phyloP scores from a whole-genome alignment of 2,888 invertebrate genomes.

The Nudaria mundana region DNA sequence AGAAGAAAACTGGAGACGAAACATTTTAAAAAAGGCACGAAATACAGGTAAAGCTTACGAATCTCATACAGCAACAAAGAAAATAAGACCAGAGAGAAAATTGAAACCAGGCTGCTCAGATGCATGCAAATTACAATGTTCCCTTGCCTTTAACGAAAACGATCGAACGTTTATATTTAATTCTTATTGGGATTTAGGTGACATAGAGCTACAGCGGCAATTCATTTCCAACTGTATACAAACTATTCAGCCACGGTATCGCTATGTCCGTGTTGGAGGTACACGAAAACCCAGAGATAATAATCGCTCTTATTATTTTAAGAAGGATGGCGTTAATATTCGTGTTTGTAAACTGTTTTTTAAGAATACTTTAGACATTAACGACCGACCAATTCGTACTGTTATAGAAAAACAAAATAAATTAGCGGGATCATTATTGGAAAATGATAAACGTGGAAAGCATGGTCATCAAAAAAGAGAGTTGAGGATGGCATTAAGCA shows the following conservation, averaged over 20 bases:
- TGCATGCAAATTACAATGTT: conserved; percentile 1
- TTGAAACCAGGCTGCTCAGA: conserved; percentile 4
- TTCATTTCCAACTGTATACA: conserved; percentile 9
- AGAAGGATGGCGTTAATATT: conserved; percentile 1
- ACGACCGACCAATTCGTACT: conserved; percentile 21
- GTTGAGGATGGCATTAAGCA: conserved; percentile 11
- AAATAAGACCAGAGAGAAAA: conserved; percentile 3
- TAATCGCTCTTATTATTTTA: conserved; percentile 4
- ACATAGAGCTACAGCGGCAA: conserved; percentile 4
- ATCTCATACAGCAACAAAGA: background rate
- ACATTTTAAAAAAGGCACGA: conserved; percentile 1
- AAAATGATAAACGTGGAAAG: conserved; percentile 11
- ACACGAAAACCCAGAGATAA: conserved; percentile 10
- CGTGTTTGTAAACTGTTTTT: conserved; percentile 16
- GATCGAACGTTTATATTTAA: conserved; percentile 4
- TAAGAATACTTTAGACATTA: conserved; percentile 18
- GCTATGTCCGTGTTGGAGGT: background rate
- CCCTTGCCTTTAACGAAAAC: conserved; percentile 1
- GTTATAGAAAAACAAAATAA: conserved; percentile 17
- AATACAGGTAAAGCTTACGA: conserved; percentile 4
- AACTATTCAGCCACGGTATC: conserved; percentile 4
- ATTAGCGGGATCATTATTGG: conserved; percentile 5
- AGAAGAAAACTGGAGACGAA: conserved; percentile 3
- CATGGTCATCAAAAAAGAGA: conserved; percentile 9
- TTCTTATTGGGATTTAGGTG: conserved; percentile 4